A percentile compares a stretch with the other conserved stretches of the same genome.
Conservation (phyloP, 2,797 vertebrate genomes). For the Smutsia gigantea region DNA sequence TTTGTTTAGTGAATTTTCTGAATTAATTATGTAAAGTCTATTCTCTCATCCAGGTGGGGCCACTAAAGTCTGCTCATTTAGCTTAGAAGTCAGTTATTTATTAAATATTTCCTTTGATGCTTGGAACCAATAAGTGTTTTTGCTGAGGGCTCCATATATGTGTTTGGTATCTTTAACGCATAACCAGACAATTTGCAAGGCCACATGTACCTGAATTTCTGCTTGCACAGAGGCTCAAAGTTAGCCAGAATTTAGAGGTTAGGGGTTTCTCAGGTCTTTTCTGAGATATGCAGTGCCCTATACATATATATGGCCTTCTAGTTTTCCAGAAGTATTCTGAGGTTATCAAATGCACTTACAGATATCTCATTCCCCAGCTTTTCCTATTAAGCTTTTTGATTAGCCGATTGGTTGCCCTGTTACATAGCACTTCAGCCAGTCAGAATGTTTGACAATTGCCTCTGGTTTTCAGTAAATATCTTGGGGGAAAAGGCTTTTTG, state of each 20-base stretch:
- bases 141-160: neutral
- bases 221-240: neutral
- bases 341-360: neutral
- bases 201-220: neutral
- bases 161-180: neutral
- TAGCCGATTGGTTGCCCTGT: neutral
- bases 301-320: neutral
- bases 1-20: neutral
- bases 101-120: neutral
- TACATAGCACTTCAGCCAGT: neutral
- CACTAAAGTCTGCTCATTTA: neutral
- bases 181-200: neutral
- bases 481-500: neutral
- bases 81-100: neutral
- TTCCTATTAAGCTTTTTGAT: neutral
- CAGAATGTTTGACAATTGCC: neutral
- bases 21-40: neutral
- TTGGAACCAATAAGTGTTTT: neutral
- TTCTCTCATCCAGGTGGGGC: neutral
- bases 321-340: neutral
- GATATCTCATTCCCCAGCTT: neutral
- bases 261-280: neutral
- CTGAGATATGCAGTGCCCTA: neutral
- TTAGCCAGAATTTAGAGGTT: neutral
- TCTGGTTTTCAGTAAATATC: neutral